Evolutionary conservation across 1,140 invertebrate genomes (phyloP), one percentile per base, ranked within the genome.

Genomic region (Hydropsyche tenuis): DNA sequence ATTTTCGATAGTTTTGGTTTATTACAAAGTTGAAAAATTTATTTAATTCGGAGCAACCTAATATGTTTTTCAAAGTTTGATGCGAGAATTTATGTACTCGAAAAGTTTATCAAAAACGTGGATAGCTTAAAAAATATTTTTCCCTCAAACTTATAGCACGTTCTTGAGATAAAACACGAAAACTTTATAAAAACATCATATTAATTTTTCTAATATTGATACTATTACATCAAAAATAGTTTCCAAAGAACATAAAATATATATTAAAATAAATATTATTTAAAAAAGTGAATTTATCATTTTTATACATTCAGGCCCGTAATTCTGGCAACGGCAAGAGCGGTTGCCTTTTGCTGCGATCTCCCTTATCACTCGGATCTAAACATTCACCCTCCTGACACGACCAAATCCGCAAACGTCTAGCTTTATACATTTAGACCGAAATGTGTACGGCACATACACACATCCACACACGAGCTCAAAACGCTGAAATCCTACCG

Each of bases 321-420:
- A 37, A 9, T 37, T 37, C 9, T 37, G 30, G 30, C 30, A 37
- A 37, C n/a, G n/a, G 30, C 3, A 4, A 37, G 3, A 37, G 30
- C 3, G 30, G 30, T 37, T 37, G 30, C 30, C 30, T 37, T 37
- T 37, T 37, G 30, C 12, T 20, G 56, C 56, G 48, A 60, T 23
- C 56, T 22, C 23, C 56, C 56, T 27, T 27, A 60, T 60, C 23
- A 37, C 30, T 7, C 56, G 25, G 48, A 53, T 53, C 48, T 37
- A 37, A 37, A 37, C 30, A 37, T 37, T 53, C 48, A 20, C 23
- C 56, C 56, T 27, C 23, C 11, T 60, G 56, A 60, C 56, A 60
- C 18, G 11, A n/a, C 11, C 23, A 23, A 60, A 60, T 20, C 56
- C 56, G 9, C 23, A 25, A 25, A 60, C 23, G 56, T 60, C 56